phyloP scores from a whole-genome alignment of 2,113 vertebrate species.

The Hucho hucho region DNA sequence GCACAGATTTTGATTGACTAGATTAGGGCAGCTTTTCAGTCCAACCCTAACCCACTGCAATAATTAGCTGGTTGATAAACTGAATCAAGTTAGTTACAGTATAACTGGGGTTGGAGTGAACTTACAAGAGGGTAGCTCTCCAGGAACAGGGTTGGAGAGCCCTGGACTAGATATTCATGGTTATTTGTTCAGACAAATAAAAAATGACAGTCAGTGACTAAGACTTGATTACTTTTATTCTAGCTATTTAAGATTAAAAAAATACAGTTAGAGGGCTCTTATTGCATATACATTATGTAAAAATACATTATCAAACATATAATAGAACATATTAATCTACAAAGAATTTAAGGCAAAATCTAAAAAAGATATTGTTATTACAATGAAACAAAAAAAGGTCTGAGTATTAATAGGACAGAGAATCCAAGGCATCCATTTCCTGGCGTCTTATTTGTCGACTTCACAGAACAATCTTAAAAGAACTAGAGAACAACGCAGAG shows the following conservation, averaged over 20 bases:
- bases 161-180: neutral
- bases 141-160: no score
- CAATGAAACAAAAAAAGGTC: constrained; percentile 25
- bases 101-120: no score
- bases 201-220: neutral
- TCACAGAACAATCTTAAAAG: constrained; percentile 97
- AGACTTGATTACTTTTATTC: neutral
- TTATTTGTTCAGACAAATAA: neutral
- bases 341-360: no score
- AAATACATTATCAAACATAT: constrained; percentile 9
- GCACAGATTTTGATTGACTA: neutral
- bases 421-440: constrained; percentile 18
- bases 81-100: no score
- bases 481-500: constrained; percentile 68
- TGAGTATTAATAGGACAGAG: neutral
- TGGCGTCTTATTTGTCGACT: neutral
- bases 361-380: constrained; percentile 23
- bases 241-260: neutral
- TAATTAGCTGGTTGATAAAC: no score
- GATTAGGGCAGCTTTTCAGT: no score
- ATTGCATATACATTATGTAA: constrained; percentile 38
- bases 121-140: no score
- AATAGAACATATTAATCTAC: neutral
- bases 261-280: constrained; percentile 10
- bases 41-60: no score